Evolutionary conservation across 2,113 vertebrate genomes (phyloP).

Genomic region (Hiodon tergisus): DNA sequence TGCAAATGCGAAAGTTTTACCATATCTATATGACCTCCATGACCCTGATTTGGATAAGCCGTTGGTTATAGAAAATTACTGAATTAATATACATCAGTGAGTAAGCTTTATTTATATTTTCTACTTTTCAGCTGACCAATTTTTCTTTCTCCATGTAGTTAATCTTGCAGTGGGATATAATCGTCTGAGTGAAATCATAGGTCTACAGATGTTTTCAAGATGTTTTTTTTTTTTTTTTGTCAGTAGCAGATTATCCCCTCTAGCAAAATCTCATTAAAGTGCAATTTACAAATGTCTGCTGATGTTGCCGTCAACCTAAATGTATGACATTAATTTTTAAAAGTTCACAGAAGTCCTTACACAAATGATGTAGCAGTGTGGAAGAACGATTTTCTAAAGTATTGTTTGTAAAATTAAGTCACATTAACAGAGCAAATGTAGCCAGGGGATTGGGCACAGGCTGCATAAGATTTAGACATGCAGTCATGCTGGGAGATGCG

Average conservation of each 20-base stretch:
- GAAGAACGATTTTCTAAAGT: conserved; percentile 94
- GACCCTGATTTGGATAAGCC: background rate
- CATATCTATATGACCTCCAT: conserved; percentile 39
- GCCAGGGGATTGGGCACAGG: conserved; percentile 70
- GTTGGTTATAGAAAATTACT: background rate
- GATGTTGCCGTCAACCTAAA: conserved; percentile 99
- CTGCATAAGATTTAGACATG: conserved; percentile 79
- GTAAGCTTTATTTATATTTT: conserved; percentile 62
- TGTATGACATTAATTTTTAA: conserved; percentile 99
- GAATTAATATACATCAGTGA: conserved; percentile 43
- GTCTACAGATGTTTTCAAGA: conserved; percentile 99
- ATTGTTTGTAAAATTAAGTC: conserved; percentile 96
- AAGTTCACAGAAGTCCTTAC: conserved; percentile 95
- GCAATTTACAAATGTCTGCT: conserved; percentile 99
- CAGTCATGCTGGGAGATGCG: conserved; percentile 74
- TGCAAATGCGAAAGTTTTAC: conserved; percentile 52
- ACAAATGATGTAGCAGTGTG: conserved; percentile 98
- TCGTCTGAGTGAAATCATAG: conserved; percentile 97
- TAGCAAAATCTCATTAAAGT: conserved; percentile 99
- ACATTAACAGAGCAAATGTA: conserved; percentile 86
- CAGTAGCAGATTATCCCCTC: conserved; percentile 99
- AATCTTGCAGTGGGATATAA: conserved; percentile 77
- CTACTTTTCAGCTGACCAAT: conserved; percentile 54
- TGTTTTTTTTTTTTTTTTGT: conserved; percentile 80
- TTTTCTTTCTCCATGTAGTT: conserved; percentile 63